phyloP scores from a whole-genome alignment of 2,113 vertebrate genomes.

The Macaca fascicularis region DNA sequence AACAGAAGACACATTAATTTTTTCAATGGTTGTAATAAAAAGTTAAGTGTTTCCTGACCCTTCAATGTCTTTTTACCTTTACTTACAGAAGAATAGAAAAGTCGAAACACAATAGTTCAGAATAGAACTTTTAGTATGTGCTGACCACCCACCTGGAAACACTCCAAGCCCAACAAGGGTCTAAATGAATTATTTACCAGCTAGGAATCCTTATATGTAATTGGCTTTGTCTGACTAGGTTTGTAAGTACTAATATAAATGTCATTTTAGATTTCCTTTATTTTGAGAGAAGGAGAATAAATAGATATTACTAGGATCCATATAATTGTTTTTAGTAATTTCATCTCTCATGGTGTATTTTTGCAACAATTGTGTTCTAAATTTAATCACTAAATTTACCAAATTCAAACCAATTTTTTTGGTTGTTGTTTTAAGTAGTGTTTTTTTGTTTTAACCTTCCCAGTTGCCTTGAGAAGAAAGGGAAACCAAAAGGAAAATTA shows the following conservation, averaged over 20 bases:
- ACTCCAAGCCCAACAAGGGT: neutral
- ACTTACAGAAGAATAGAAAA: neutral
- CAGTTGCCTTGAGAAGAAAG: neutral
- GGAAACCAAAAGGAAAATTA: slow-evolving; percentile 12
- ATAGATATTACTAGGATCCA: neutral
- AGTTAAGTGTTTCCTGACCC: neutral
- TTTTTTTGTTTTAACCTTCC: slow-evolving; percentile 16
- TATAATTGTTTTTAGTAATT: slow-evolving; percentile 45
- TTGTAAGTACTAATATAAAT: slow-evolving; percentile 23
- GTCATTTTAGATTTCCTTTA: slow-evolving; percentile 54
- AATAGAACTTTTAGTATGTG: neutral
- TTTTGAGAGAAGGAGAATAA: slow-evolving; percentile 34
- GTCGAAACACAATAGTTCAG: slow-evolving; percentile 17
- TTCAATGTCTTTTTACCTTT: slow-evolving; percentile 15
- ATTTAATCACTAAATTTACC: slow-evolving; percentile 15
- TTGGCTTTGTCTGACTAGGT: neutral
- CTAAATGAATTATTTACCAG: neutral
- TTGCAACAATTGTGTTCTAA: neutral
- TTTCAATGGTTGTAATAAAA: slow-evolving; percentile 13
- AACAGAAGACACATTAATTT: neutral
- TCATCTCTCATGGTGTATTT: neutral
- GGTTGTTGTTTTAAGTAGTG: slow-evolving; percentile 12
- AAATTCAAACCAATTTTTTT: slow-evolving; percentile 28
- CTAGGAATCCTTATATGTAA: neutral
- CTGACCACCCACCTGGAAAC: neutral